Conservation (phyloP, 2,797 vertebrate species). For the Cirrhinus molitorella region DNA sequence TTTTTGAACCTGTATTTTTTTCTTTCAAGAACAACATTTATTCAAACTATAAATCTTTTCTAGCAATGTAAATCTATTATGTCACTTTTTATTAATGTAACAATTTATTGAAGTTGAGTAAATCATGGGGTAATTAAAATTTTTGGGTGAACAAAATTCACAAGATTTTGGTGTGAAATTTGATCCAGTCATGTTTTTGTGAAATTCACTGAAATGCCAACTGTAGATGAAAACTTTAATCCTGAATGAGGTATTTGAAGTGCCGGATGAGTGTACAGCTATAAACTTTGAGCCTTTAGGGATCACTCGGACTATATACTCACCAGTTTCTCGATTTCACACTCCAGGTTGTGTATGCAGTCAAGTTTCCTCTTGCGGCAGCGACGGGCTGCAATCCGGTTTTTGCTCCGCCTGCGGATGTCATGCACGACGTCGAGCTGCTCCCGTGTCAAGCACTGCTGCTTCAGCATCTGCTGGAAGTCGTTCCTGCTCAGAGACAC, state of each 20-base stretch:
- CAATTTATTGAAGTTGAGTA: no score
- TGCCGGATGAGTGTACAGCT: not conserved
- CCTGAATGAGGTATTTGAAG: not conserved
- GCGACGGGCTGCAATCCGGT: conserved; percentile 94
- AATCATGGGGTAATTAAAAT: no score
- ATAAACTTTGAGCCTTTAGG: not conserved
- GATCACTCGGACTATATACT: conserved; percentile 46
- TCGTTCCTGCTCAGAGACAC: conserved; percentile 91
- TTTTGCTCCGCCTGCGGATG: conserved; percentile 94
- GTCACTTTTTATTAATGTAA: no score
- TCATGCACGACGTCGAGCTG: conserved; percentile 95
- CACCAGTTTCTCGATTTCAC: conserved; percentile 95
- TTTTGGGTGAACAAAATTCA: no score
- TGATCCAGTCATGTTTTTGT: not conserved
- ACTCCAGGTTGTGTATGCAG: conserved; percentile 94
- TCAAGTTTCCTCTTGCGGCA: conserved; percentile 98
- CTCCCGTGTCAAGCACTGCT: conserved; percentile 86
- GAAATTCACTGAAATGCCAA: not conserved
- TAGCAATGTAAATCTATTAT: no score
- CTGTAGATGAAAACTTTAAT: not conserved
- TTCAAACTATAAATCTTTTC: no score
- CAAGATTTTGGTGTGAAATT: no score
- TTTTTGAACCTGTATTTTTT: no score
- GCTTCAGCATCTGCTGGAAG: conserved; percentile 94
- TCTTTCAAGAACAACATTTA: no score